Conservation (phyloP, 2,797 vertebrate species). For the Toxotes lorentzi region DNA sequence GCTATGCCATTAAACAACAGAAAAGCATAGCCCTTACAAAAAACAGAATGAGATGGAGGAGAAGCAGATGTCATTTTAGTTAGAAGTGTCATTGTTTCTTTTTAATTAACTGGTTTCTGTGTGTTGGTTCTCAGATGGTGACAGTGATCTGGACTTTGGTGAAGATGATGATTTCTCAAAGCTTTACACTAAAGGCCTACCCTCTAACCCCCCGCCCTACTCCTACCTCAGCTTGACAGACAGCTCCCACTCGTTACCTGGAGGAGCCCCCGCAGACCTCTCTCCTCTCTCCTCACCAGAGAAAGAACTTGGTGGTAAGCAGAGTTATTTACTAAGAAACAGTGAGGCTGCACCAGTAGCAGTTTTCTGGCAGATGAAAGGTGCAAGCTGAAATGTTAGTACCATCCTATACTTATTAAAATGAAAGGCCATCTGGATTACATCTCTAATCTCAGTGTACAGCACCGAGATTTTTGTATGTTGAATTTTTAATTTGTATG, state of each 20-base stretch:
- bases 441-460: background rate
- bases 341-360: background rate
- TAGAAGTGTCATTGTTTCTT: background rate
- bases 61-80: background rate
- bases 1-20: too few relatives aligned
- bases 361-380: background rate
- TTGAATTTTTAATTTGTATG: too few relatives aligned
- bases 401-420: too few relatives aligned
- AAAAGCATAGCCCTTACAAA: too few relatives aligned
- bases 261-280: conserved; percentile 50
- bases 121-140: conserved; percentile 46
- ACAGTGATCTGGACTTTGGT: conserved; percentile 63
- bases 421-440: background rate
- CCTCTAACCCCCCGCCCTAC: conserved; percentile 5
- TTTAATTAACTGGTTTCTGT: accelerated
- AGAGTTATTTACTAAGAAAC: background rate
- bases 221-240: conserved; percentile 67
- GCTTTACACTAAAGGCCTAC: background rate
- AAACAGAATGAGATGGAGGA: background rate
- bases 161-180: conserved; percentile 45
- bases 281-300: conserved; percentile 77
- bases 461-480: too few relatives aligned
- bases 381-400: too few relatives aligned
- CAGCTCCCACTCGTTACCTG: conserved; percentile 35
- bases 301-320: conserved; percentile 65